A percentile compares a stretch with the other conserved stretches of the same genome.
Evolutionary conservation across 2,113 vertebrate species (phyloP).

Genomic region (Danionella cerebrum): DNA sequence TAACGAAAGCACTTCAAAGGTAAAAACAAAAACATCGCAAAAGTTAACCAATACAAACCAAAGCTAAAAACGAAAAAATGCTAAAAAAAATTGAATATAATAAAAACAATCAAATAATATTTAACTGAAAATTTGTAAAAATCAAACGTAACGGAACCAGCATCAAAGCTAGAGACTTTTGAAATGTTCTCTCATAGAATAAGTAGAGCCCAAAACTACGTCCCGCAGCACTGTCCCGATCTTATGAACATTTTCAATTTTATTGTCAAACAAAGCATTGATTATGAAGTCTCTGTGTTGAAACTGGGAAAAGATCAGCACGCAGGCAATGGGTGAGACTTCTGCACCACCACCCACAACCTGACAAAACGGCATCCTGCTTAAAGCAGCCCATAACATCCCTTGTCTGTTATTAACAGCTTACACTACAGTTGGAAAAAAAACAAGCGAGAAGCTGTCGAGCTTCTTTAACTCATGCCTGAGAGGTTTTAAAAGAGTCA

Average conservation of each 20-base stretch:
- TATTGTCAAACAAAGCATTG: neutral
- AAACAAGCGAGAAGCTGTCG: neutral
- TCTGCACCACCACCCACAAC: neutral
- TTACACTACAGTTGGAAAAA: neutral
- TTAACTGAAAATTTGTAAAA: no score
- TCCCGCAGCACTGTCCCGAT: no score
- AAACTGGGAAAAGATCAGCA: neutral
- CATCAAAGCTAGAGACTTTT: no score
- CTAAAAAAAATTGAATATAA: no score
- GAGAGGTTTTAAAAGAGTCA: neutral
- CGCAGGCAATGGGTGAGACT: neutral
- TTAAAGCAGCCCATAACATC: neutral
- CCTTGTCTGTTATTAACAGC: slow-evolving; percentile 48
- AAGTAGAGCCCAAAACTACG: no score
- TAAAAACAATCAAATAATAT: no score
- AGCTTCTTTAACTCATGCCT: slow-evolving; percentile 4
- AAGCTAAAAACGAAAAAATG: no score
- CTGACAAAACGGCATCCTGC: neutral
- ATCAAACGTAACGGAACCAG: no score
- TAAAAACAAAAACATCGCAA: no score
- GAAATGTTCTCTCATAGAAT: no score
- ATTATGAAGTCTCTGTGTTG: neutral
- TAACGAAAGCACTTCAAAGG: no score
- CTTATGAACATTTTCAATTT: neutral
- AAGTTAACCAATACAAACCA: no score